Base-by-base conservation (phyloP, 2,888 invertebrate species). In the Podotricha telesiphe region DNA sequence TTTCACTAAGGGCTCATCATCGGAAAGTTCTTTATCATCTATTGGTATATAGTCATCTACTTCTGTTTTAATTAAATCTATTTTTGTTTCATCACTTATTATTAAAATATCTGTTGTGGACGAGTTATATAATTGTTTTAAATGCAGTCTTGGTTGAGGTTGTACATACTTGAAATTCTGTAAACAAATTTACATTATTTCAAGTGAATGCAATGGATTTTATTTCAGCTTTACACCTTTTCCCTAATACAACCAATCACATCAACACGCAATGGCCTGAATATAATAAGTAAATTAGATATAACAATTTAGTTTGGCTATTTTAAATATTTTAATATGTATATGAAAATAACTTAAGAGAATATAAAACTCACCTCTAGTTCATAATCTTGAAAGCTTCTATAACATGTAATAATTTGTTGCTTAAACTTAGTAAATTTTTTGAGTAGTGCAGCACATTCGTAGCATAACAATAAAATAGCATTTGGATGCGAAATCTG, bases 391-490 rank as follows among this genome's bases (percentile, higher is more conserved):
- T 78, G 77, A 1, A 89, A 75, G 10, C 77, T 55, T 62, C 73
- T 77, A 56, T 82, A 85, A 0, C 84, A 82, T 2, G 74, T 55
- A 45, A 80, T 76, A 0, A 87, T 82, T 82, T 84, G 86, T 0
- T 77, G 71, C 53, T 83, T 86, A 74, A 88, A 92, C 42, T 74
- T 82, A 0, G 75, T 74, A 50, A 86, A 88, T 0, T 78, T 77
- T 0, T 61, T 63, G 0, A 90, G 65, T 0, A 79, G 70, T 0
- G 86, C 85, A 0, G 81, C 75, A 64, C 92, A 92, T 69, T 89
- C 88, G 84, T 87, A 91, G 63, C 92, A 92, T 0, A 91, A 47
- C 47, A 72, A 55, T 15, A 58, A 10, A 11, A 17, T 17, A 0
- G 37, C 55, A 15, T 45, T 42, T 19, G 22, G 19, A 17, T 47